Conservation (phyloP, 2,113 vertebrate species). For the Tor tambroides region DNA sequence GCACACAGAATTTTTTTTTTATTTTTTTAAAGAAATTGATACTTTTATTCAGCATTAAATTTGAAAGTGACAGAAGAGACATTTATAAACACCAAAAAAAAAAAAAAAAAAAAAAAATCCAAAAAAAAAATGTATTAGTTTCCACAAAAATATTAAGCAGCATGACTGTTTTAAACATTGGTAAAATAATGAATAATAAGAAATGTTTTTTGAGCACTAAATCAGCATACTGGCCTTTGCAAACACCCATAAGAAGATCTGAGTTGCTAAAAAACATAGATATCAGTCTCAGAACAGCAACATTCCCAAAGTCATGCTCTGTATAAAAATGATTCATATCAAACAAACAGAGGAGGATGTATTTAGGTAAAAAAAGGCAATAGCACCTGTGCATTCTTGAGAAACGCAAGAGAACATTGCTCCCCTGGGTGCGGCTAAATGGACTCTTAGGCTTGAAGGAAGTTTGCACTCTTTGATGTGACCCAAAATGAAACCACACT, state of each 20-base stretch:
- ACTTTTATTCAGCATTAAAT: not conserved
- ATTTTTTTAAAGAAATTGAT: not conserved
- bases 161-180: not conserved
- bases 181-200: not conserved
- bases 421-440: constrained; percentile 21
- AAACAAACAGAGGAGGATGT: not conserved
- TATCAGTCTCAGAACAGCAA: not conserved
- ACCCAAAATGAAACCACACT: constrained; percentile 18
- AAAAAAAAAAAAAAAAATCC: no score
- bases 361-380: not conserved
- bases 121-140: not conserved
- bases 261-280: not conserved
- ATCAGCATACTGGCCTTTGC: not conserved
- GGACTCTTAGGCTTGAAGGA: constrained; percentile 15
- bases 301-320: not conserved
- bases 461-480: constrained; percentile 1
- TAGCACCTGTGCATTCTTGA: constrained; percentile 10
- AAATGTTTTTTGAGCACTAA: not conserved
- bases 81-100: not conserved
- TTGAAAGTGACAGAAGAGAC: not conserved
- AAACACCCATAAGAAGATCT: not conserved
- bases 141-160: not conserved
- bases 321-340: not conserved
- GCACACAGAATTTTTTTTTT: not conserved
- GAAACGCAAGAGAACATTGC: constrained; percentile 18